A percentile compares a stretch with the other conserved stretches of the same genome.
phyloP scores from a whole-genome alignment of 1,140 invertebrate genomes.

The Drosophila kurseongensis region DNA sequence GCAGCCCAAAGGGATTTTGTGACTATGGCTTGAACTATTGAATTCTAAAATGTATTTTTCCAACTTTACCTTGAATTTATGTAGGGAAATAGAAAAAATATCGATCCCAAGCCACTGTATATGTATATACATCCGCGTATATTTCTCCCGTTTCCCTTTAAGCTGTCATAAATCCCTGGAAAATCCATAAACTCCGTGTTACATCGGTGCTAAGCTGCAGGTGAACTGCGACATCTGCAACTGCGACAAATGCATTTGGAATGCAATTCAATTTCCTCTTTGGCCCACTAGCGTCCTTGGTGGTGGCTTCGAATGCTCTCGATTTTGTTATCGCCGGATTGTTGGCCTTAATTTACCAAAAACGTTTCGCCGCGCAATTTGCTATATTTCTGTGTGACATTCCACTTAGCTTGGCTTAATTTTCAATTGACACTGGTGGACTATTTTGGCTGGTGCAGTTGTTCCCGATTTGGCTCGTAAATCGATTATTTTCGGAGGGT shows the following conservation, averaged over 20 bases:
- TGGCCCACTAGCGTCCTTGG: slow-evolving; percentile 23
- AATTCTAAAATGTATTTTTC: not conserved
- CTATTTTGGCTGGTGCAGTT: slow-evolving; percentile 16
- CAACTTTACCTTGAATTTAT: not conserved
- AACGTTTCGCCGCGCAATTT: slow-evolving; percentile 28
- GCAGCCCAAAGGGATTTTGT: too few relatives aligned
- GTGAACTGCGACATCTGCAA: slow-evolving; percentile 29
- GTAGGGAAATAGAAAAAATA: not conserved
- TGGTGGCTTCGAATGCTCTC: slow-evolving; percentile 15
- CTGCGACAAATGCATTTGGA: slow-evolving; percentile 66
- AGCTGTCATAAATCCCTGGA: slow-evolving; percentile 49
- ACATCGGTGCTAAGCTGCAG: slow-evolving; percentile 24
- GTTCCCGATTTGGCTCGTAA: slow-evolving; percentile 2
- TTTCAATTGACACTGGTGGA: slow-evolving; percentile 51
- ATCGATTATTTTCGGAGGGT: slow-evolving; percentile 10
- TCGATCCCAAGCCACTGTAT: slow-evolving; percentile 4
- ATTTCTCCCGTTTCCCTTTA: slow-evolving; percentile 10
- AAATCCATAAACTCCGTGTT: slow-evolving; percentile 21
- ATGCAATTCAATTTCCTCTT: slow-evolving; percentile 77
- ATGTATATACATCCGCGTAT: not conserved
- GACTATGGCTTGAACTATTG: too few relatives aligned
- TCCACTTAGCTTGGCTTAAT: slow-evolving; percentile 51
- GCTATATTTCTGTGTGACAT: slow-evolving; percentile 25
- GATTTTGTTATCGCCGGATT: slow-evolving; percentile 52
- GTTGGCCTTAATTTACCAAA: slow-evolving; percentile 61